Evolutionary conservation across 1,140 invertebrate species (phyloP).

Genomic region (Euura saliciscinereae): DNA sequence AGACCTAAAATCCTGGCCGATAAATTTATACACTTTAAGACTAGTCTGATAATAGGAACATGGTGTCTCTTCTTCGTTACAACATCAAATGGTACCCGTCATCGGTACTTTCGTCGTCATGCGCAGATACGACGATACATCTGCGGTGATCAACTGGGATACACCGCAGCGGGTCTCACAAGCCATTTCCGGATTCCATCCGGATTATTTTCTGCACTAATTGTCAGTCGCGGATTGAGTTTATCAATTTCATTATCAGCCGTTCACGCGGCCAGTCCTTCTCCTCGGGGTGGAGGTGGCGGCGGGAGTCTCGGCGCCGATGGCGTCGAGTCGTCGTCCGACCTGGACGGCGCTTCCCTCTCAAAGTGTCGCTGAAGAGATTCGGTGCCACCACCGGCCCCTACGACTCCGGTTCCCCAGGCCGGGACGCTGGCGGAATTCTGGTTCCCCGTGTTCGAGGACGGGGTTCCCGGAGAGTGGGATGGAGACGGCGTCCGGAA

Average conservation of each 20-base stretch:
- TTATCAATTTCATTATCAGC: neutral
- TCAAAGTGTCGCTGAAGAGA: slow-evolving; percentile 52
- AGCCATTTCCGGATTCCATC: slow-evolving; percentile 1
- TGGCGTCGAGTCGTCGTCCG: slow-evolving; percentile 45
- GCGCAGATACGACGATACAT: too few relatives aligned
- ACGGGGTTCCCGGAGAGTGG: slow-evolving; percentile 48
- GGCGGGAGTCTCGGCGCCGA: slow-evolving; percentile 49
- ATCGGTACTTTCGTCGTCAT: neutral
- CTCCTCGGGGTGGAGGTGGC: slow-evolving; percentile 54
- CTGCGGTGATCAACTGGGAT: too few relatives aligned
- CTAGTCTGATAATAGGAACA: slow-evolving; percentile 61
- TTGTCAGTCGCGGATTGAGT: slow-evolving; percentile 3
- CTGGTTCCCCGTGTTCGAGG: slow-evolving; percentile 51
- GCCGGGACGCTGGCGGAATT: slow-evolving; percentile 47
- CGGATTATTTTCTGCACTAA: neutral
- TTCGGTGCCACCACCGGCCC: slow-evolving; percentile 29
- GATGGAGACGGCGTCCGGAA: slow-evolving; percentile 53
- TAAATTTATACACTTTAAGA: slow-evolving; percentile 37
- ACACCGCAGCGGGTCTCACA: neutral
- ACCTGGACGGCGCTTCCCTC: slow-evolving; percentile 39
- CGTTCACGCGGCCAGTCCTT: slow-evolving; percentile 58
- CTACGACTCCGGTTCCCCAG: slow-evolving; percentile 30
- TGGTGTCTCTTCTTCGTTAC: slow-evolving; percentile 29
- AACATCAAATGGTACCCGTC: neutral
- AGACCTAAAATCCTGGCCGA: too few relatives aligned